A percentile compares a stretch with the other conserved stretches of the same genome.
Conservation (phyloP, 2,113 vertebrate genomes). For the Cavia aperea region DNA sequence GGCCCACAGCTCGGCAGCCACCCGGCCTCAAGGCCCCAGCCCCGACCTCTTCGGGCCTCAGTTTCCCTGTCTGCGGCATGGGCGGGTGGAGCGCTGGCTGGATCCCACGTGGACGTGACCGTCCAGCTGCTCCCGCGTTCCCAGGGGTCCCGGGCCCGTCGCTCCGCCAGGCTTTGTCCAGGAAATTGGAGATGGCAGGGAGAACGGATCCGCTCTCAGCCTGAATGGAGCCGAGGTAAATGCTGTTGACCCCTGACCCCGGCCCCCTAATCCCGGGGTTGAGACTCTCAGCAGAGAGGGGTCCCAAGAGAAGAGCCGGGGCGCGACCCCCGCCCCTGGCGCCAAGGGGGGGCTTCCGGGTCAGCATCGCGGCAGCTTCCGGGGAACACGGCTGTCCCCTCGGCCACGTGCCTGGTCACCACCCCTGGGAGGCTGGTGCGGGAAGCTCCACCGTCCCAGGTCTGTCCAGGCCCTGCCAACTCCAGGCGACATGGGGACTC, state of each 20-base stretch:
- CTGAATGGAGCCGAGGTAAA: constrained; percentile 51
- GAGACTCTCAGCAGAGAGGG: neutral
- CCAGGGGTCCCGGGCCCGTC: neutral
- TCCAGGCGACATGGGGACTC: neutral
- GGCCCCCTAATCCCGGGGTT: constrained; percentile 46
- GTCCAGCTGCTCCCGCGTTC: neutral
- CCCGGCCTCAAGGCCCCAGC: fast-evolving
- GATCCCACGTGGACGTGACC: neutral
- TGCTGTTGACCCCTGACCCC: constrained; percentile 51
- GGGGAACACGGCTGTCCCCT: neutral
- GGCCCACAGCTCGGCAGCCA: neutral
- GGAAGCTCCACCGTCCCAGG: neutral
- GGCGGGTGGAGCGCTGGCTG: fast-evolving
- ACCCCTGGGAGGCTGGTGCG: fast-evolving
- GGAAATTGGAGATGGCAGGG: constrained; percentile 61
- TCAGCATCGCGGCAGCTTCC: neutral
- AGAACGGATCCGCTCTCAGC: constrained; percentile 17
- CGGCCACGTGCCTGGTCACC: constrained; percentile 33
- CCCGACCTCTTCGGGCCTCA: neutral
- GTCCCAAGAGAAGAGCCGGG: neutral
- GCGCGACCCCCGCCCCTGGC: neutral
- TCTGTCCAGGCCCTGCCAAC: neutral
- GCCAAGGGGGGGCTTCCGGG: constrained; percentile 53
- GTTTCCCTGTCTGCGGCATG: neutral
- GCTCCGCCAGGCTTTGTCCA: neutral